A percentile compares a stretch with the other conserved stretches of the same genome.
phyloP scores from a whole-genome alignment of 2,888 invertebrate species.

The Aromia moschata region DNA sequence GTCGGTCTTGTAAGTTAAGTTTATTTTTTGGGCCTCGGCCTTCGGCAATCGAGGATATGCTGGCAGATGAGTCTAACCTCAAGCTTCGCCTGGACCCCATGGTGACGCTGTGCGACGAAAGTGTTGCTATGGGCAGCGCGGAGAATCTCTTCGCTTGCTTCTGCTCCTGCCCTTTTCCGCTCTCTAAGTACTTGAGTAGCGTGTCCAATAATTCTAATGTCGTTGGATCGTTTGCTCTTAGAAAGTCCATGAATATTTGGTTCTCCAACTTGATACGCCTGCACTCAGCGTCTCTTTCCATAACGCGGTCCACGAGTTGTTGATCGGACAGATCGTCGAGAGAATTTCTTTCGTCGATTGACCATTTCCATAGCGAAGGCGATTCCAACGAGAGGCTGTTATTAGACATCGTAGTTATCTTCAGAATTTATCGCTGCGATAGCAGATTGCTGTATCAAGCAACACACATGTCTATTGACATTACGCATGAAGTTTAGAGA shows the following conservation, averaged over 20 bases:
- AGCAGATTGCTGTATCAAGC: background rate
- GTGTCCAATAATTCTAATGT: constrained; percentile 39
- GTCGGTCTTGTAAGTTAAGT: constrained; percentile 47
- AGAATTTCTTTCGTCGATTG: constrained; percentile 21
- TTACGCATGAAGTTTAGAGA: background rate
- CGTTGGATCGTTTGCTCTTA: constrained; percentile 40
- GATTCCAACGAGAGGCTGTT: background rate
- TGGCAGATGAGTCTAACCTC: constrained; percentile 35
- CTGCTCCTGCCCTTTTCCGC: background rate
- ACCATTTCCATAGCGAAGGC: background rate
- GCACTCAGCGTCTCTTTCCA: constrained; percentile 37
- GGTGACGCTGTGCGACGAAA: constrained; percentile 2
- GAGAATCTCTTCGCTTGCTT: background rate
- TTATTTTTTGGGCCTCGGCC: constrained; percentile 45
- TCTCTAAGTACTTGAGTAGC: constrained; percentile 23
- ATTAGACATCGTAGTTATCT: background rate
- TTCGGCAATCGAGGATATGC: constrained; percentile 36
- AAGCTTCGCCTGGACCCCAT: constrained; percentile 24
- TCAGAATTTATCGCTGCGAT: background rate
- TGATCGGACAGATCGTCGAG: constrained; percentile 41
- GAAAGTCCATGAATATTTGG: constrained; percentile 39
- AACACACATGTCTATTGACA: constrained; percentile 6
- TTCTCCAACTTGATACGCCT: constrained; percentile 42
- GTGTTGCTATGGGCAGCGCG: background rate
- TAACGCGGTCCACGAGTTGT: constrained; percentile 39